Evolutionary conservation across 2,888 invertebrate species (phyloP).

Genomic region (Oxyscelio sp.): DNA sequence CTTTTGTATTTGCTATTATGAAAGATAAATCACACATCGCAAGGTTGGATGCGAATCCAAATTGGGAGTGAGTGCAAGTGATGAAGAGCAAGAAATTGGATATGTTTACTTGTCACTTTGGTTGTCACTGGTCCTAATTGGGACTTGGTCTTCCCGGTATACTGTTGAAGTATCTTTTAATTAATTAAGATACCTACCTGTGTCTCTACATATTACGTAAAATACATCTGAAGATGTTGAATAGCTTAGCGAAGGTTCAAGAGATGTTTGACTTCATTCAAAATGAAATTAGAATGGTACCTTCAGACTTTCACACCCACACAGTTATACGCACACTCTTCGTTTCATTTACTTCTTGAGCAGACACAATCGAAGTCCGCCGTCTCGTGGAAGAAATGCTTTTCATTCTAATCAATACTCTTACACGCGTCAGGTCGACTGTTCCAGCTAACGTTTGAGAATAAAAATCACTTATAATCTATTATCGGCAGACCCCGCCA

Average conservation of each 20-base stretch:
- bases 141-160: too few species aligned
- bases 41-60: not conserved
- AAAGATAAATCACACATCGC: too few species aligned
- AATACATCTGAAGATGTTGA: too few species aligned
- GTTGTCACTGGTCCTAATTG: too few species aligned
- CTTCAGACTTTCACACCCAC: not conserved
- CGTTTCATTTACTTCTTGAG: conserved; percentile 36
- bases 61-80: not conserved
- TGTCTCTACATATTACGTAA: too few species aligned
- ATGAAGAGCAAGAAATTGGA: not conserved
- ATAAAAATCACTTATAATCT: conserved; percentile 21
- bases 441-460: not conserved
- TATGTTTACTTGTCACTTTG: not conserved
- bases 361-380: conserved; percentile 24
- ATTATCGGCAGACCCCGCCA: conserved; percentile 8
- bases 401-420: conserved; percentile 47
- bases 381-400: conserved; percentile 6
- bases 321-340: not conserved
- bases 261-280: too few species aligned
- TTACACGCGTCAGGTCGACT: not conserved
- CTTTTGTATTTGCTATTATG: too few species aligned
- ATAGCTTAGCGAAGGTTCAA: too few species aligned
- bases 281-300: too few species aligned
- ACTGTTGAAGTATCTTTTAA: too few species aligned
- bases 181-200: too few species aligned